A percentile compares a stretch with the other conserved stretches of the same genome.
These are phyloP conservation scores for Leptoclinus maculatus DNA, from an alignment of 2,797 vertebrate species.

Conservation along the genomic window DNA sequence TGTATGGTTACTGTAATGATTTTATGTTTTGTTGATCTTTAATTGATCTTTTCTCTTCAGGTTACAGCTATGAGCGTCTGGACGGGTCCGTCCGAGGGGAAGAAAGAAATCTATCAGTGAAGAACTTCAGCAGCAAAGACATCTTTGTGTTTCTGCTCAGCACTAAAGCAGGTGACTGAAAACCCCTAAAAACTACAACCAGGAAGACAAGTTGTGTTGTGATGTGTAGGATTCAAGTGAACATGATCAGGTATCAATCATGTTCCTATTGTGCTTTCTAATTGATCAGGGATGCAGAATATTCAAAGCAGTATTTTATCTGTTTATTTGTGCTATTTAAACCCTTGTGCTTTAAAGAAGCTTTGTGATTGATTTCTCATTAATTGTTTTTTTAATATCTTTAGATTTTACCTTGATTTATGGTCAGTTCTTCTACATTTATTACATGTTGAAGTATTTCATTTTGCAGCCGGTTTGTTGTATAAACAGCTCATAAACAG, in stretches of 20 bases:
- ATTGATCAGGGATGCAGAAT: neutral
- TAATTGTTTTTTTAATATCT: no score
- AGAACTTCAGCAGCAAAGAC: constrained; percentile 91
- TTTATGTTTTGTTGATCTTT: no score
- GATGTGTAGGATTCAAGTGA: neutral
- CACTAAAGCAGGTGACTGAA: constrained; percentile 90
- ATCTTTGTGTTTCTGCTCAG: constrained; percentile 93
- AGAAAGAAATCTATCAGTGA: constrained; percentile 92
- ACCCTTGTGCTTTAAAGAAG: no score
- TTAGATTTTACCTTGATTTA: no score
- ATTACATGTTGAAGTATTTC: no score
- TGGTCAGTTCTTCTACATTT: no score
- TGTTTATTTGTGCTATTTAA: neutral
- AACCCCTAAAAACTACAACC: neutral
- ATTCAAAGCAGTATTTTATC: neutral
- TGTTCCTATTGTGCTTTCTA: neutral
- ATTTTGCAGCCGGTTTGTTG: no score
- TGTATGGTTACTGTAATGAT: no score
- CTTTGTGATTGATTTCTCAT: no score
- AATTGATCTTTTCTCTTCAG: no score
- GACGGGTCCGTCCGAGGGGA: constrained; percentile 94
- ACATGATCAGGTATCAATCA: neutral
- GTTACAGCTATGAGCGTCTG: constrained; percentile 94
- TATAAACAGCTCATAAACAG: no score
- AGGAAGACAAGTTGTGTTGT: neutral